These are phyloP conservation scores for Cyclophora albipunctata DNA, from an alignment of 2,888 invertebrate genomes.

Conservation along the genomic window DNA sequence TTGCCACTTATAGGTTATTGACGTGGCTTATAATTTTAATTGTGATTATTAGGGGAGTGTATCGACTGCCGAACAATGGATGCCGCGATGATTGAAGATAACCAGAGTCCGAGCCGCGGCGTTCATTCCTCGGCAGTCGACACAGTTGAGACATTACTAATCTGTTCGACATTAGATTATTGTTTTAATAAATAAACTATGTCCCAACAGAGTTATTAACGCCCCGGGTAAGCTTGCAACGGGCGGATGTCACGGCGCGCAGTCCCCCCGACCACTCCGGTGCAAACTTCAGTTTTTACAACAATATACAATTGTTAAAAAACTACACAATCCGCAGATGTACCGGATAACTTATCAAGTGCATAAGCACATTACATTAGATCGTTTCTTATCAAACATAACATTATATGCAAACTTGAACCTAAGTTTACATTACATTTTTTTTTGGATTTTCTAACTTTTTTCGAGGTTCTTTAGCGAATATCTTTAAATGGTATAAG, in stretches of 20 bases:
- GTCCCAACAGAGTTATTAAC: conserved; percentile 26
- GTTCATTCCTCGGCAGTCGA: conserved; percentile 6
- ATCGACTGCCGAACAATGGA: conserved; percentile 2
- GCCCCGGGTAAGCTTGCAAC: conserved; percentile 35
- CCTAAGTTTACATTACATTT: conserved; percentile 33
- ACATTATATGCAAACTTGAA: conserved; percentile 66
- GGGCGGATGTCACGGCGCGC: conserved; percentile 24
- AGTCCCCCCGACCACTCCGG: conserved; percentile 36
- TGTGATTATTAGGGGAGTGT: conserved; percentile 33
- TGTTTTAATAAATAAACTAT: conserved; percentile 7
- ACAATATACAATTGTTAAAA: conserved; percentile 37
- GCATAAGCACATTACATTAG: conserved; percentile 69
- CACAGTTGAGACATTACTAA: conserved; percentile 23
- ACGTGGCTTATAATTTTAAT: conserved; percentile 43
- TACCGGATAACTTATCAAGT: conserved; percentile 50
- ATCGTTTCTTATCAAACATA: conserved; percentile 65
- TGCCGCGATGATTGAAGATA: not conserved
- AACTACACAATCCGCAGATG: conserved; percentile 43
- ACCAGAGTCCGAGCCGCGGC: not conserved
- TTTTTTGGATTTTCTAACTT: conserved; percentile 54
- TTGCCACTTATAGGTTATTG: conserved; percentile 36
- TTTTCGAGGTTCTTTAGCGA: conserved; percentile 61
- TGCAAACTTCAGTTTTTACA: conserved; percentile 38
- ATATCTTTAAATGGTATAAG: conserved; percentile 70
- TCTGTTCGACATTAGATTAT: conserved; percentile 14